Base-by-base conservation (phyloP, 2,113 vertebrate genomes). In the Bufo gargarizans region DNA sequence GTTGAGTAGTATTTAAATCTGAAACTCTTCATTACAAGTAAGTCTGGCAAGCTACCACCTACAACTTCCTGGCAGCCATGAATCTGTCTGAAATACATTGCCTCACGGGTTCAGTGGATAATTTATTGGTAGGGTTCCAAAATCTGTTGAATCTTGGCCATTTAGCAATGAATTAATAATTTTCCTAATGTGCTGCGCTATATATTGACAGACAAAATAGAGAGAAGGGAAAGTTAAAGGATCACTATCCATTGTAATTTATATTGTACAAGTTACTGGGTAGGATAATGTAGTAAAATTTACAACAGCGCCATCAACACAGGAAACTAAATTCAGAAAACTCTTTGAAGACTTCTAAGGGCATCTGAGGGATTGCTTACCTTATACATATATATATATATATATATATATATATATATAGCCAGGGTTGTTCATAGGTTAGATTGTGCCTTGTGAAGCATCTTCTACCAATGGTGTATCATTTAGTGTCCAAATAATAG, bases 101-200 rank as follows among this genome's bases (percentile, higher is more conserved):
- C 47, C 22, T 67, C 76, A 53, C 85, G 53, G 56, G 45, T 78
- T 78, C 47, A 65, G n/a, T 79, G 76, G 74, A 72, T 65, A 61
- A 49, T 65, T 78, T 79, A 63, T 65, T 86, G 76, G 74, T 77
- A 9, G 4, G 22, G 49, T 79, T 86, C 85, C 85, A 86, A 67
- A 49, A 22, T 79, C 47, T 78, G 76, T 77, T 86, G 85, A 65
- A 53, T 65, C 47, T 67, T 65, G 59, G 85, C 85, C 85, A 86
- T 67, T 65, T 16, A 53, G 59, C 58, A 69, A 67, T 78, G 85
- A 86, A 86, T 86, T 78, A 79, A 79, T 86, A n/a, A 78, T 22
- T 86, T 59, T 53, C 45, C 58, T 77, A 86, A 86, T 86, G 45
- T 77, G 59, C 58, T 22, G 17, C 13, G 69, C 49, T 53, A 43